Base-by-base conservation (phyloP, 2,113 vertebrate species). In the Oxygymnocypris stewartii region DNA sequence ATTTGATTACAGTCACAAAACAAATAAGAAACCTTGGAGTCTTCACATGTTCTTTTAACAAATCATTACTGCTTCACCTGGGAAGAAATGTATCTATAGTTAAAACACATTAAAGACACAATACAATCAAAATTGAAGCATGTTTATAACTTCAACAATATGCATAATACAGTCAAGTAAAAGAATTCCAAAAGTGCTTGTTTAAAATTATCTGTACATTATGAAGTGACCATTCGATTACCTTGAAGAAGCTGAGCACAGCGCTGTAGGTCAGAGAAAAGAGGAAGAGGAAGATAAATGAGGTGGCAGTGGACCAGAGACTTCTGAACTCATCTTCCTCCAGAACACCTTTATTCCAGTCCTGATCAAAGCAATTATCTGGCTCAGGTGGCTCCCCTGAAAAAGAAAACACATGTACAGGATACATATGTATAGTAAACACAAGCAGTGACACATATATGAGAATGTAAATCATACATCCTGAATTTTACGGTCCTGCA, bases 221-320 rank as follows among this genome's bases (percentile, higher is more conserved):
- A 37, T 37, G 35, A 37, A 37, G 35, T 37, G 35, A 37, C 35
- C 35, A 37, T 37, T 37, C 2, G 35, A 37, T 73, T 86, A 89
- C 88, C 88, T 89, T 89, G 44, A 23, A 61, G 8, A 87, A 75
- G 57, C 74, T 77, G 51, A 87, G 54, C 1, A 84, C 2, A 44
- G 69, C 42, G 16, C 84, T 84, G 86, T 87, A 89, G 75, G 69
- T 44, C 16, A 88, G 57, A n/a, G 86, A 75, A 76, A 86, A 73
- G 61, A 88, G 80, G 49, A 89, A 89, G 80, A 88, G 88, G 75
- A 88, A 67, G 84, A 89, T 86, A 81, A 89, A 89, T 76, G 88
- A 84, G 12, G 80, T 84, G 47, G 88, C 76, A 4, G 88, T 88
- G 80, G 86, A 88, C 88, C 88, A 89, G 74, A 89, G 31, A 82